A percentile compares a stretch with the other conserved stretches of the same genome.
phyloP scores from a whole-genome alignment of 2,797 vertebrate species.

The Adrianichthys oophorus region DNA sequence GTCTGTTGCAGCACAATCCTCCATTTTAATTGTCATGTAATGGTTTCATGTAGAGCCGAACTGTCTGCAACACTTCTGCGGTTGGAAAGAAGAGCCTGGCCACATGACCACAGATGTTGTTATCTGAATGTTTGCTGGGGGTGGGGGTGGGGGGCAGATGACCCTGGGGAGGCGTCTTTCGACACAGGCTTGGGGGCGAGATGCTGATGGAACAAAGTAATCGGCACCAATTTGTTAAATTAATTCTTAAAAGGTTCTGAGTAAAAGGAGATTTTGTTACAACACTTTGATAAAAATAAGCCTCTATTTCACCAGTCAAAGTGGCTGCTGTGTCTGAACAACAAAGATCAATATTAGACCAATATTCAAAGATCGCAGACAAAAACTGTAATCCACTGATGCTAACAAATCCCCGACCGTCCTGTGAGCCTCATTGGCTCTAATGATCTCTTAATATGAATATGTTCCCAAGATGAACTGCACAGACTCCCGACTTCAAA shows the following conservation, averaged over 20 bases:
- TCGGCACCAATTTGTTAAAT: conserved; percentile 25
- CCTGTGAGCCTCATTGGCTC: conserved; percentile 79
- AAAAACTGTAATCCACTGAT: conserved; percentile 92
- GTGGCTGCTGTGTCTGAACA: conserved; percentile 31
- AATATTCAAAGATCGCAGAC: conserved; percentile 88
- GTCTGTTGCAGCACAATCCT: conserved; percentile 62
- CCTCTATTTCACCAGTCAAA: conserved; percentile 38
- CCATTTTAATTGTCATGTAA: conserved; percentile 71
- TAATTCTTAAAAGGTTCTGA: conserved; percentile 7
- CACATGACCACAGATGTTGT: conserved; percentile 63
- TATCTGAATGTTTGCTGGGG: conserved; percentile 37
- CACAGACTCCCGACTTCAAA: conserved; percentile 91
- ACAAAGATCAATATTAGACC: conserved; percentile 82
- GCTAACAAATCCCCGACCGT: conserved; percentile 83
- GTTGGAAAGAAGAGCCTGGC: conserved; percentile 67
- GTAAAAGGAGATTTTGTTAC: conserved; percentile 1
- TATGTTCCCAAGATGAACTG: conserved; percentile 92
- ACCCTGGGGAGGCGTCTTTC: conserved; percentile 1
- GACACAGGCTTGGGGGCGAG: conserved; percentile 13
- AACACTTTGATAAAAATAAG: conserved; percentile 12
- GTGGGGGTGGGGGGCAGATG: neutral
- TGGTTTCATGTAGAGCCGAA: conserved; percentile 73
- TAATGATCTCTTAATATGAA: conserved; percentile 88
- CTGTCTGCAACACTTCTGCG: conserved; percentile 65
- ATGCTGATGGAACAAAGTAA: conserved; percentile 34